Evolutionary conservation across 2,888 invertebrate species (phyloP).

Genomic region (Apeira syringaria): DNA sequence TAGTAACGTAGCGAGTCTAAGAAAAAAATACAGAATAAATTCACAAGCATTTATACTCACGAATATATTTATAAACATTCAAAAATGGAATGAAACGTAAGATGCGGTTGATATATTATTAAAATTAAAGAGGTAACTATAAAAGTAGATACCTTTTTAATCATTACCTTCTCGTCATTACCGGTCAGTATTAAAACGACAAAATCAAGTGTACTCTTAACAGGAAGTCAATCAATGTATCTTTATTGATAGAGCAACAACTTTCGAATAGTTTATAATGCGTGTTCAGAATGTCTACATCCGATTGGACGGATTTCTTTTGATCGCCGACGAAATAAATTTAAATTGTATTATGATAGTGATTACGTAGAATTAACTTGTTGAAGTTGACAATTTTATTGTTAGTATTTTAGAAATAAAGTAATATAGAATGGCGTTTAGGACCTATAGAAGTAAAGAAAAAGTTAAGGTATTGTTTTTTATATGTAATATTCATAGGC

Average conservation of each 20-base stretch:
- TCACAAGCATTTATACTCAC: too few relatives aligned
- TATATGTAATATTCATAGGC: too few relatives aligned
- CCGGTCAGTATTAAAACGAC: constrained; percentile 17
- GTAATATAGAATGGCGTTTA: neutral
- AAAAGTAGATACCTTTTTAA: neutral
- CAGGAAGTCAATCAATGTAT: constrained; percentile 68
- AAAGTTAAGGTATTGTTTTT: too few relatives aligned
- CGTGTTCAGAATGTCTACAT: constrained; percentile 42
- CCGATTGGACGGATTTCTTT: constrained; percentile 35
- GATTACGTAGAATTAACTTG: constrained; percentile 16
- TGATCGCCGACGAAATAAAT: constrained; percentile 46
- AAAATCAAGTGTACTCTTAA: constrained; percentile 28
- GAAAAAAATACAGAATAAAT: too few relatives aligned
- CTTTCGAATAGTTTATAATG: constrained; percentile 54
- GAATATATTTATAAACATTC: too few relatives aligned
- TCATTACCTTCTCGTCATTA: constrained; percentile 1
- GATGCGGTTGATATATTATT: too few relatives aligned
- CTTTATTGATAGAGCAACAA: constrained; percentile 59
- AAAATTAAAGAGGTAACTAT: too few relatives aligned
- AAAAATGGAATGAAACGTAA: too few relatives aligned
- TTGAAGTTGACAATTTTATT: constrained; percentile 24
- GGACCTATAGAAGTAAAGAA: too few relatives aligned
- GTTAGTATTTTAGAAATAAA: neutral
- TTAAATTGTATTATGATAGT: constrained; percentile 23
- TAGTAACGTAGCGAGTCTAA: too few relatives aligned